These are phyloP conservation scores for Morpho achilles DNA, from an alignment of 2,888 invertebrate genomes.

Conservation along the genomic window DNA sequence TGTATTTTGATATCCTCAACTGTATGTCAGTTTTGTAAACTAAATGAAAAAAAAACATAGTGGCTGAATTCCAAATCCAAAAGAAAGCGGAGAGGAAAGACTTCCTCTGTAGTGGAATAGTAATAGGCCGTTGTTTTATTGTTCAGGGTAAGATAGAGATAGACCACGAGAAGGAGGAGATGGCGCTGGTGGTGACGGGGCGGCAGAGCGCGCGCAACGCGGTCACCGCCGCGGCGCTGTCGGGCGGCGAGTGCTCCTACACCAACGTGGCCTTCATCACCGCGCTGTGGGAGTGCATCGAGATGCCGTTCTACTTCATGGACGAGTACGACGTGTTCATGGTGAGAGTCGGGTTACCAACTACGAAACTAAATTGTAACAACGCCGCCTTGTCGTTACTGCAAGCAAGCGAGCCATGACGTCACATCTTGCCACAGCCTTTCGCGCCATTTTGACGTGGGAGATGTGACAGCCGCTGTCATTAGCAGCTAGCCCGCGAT, in stretches of 20 bases:
- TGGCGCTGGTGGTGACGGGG: slow-evolving; percentile 39
- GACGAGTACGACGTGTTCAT: slow-evolving; percentile 99
- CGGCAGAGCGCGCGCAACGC: slow-evolving; percentile 37
- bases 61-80: too few relatives aligned
- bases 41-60: too few relatives aligned
- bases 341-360: slow-evolving; percentile 36
- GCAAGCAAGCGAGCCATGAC: too few relatives aligned
- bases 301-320: slow-evolving; percentile 94
- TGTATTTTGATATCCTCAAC: too few relatives aligned
- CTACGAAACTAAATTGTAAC: slow-evolving; percentile 54
- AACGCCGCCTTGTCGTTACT: slow-evolving; percentile 12
- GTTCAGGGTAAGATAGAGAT: slow-evolving; percentile 78
- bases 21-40: too few relatives aligned
- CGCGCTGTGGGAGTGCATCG: slow-evolving; percentile 94
- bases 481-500: too few relatives aligned
- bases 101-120: too few relatives aligned
- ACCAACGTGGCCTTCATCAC: slow-evolving; percentile 96
- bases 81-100: too few relatives aligned
- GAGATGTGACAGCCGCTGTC: too few relatives aligned
- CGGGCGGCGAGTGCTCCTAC: slow-evolving; percentile 97
- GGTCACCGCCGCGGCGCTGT: slow-evolving; percentile 82
- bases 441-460: too few relatives aligned
- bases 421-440: too few relatives aligned
- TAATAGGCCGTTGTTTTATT: neutral
- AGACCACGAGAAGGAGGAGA: slow-evolving; percentile 43